These are phyloP conservation scores for Danio jaintianensis DNA, from an alignment of 2,797 vertebrate species.

Conservation along the genomic window DNA sequence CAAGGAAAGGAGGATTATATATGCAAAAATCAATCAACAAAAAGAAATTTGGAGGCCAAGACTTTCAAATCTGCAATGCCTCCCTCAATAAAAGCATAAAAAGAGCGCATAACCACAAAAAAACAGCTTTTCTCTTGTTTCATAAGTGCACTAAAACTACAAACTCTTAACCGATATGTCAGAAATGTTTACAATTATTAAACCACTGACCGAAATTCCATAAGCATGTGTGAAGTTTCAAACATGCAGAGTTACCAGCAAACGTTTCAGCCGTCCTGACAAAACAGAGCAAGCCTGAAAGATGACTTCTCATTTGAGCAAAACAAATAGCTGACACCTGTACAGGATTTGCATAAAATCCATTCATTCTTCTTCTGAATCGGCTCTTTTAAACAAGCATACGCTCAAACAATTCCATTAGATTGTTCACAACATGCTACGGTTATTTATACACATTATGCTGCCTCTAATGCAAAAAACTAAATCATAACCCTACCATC, in stretches of 20 bases:
- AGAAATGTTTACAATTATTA: neutral
- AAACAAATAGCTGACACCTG: neutral
- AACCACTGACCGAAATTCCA: neutral
- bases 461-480: slow-evolving; percentile 28
- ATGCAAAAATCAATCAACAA: neutral
- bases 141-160: neutral
- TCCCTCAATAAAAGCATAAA: neutral
- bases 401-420: neutral
- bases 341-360: slow-evolving; percentile 8
- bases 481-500: slow-evolving; percentile 12
- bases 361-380: slow-evolving; percentile 15
- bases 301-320: neutral
- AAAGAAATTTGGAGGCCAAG: neutral
- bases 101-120: neutral
- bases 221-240: slow-evolving; percentile 1
- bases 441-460: neutral
- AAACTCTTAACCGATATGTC: neutral
- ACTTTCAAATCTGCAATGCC: neutral
- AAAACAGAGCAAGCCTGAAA: neutral
- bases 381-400: neutral
- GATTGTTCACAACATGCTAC: neutral
- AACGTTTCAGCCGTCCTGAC: neutral
- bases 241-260: neutral
- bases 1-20: neutral
- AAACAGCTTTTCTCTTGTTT: no score